Percentiles rank a stretch among this genome's conserved stretches.
Evolutionary conservation across 2,113 vertebrate species (phyloP).

Genomic region (Malurus melanocephalus): DNA sequence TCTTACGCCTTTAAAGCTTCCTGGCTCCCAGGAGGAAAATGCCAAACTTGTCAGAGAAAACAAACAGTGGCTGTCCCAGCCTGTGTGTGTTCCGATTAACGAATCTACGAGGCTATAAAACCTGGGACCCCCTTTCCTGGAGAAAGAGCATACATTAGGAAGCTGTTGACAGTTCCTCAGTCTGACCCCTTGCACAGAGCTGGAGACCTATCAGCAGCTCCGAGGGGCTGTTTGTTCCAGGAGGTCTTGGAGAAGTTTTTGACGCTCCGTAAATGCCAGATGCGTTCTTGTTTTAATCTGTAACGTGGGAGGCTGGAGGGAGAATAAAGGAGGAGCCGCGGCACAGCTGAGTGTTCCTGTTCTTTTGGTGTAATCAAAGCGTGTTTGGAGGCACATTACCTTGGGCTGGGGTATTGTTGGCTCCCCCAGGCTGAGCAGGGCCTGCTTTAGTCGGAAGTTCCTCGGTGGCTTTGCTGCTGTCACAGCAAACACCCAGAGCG

Average conservation of each 20-base stretch:
- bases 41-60: conserved; percentile 71
- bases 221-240: conserved; percentile 62
- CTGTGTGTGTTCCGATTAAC: conserved; percentile 72
- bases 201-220: conserved; percentile 67
- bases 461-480: neutral
- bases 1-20: conserved; percentile 48
- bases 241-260: conserved; percentile 54
- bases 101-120: conserved; percentile 62
- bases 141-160: conserved; percentile 66
- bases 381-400: neutral
- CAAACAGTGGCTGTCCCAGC: conserved; percentile 67
- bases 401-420: neutral
- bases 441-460: neutral
- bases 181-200: conserved; percentile 62
- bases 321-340: neutral
- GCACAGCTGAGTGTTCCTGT: conserved; percentile 1
- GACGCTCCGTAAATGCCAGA: conserved; percentile 63
- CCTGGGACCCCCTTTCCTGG: conserved; percentile 49
- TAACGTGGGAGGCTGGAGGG: conserved; percentile 17
- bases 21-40: conserved; percentile 52
- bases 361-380: neutral
- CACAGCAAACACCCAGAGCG: neutral
- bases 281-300: conserved; percentile 55
- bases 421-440: neutral
- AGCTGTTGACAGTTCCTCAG: conserved; percentile 70